phyloP scores from a whole-genome alignment of 1,140 invertebrate genomes.

The Pristionchus pacificus region DNA sequence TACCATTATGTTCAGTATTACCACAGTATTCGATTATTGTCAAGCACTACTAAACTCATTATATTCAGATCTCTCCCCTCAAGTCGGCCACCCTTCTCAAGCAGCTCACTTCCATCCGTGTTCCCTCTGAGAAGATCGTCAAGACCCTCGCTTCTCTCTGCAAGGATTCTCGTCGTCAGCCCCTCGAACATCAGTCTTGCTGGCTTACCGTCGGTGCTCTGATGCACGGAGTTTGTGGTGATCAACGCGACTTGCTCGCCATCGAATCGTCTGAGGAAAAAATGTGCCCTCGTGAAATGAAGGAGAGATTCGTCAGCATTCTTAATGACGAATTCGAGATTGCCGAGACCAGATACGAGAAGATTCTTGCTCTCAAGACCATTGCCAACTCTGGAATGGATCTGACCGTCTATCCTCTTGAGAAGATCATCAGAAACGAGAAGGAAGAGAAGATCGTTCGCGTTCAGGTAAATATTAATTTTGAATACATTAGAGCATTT shows the following conservation, averaged over 20 bases:
- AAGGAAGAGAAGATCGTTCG: conserved; percentile 38
- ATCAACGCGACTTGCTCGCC: conserved; percentile 27
- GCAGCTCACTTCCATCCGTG: conserved; percentile 30
- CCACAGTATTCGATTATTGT: no score
- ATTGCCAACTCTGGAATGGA: conserved; percentile 50
- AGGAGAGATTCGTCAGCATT: conserved; percentile 41
- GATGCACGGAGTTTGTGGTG: conserved; percentile 43
- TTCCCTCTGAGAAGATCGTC: conserved; percentile 41
- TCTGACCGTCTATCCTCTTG: conserved; percentile 36
- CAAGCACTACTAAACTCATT: no score
- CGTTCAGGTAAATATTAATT: no score
- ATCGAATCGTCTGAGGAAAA: conserved; percentile 26
- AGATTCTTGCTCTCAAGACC: conserved; percentile 46
- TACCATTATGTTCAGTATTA: conserved; percentile 18
- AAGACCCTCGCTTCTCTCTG: conserved; percentile 40
- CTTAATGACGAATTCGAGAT: conserved; percentile 37
- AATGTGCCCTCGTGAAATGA: conserved; percentile 37
- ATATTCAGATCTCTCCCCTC: conserved; percentile 32
- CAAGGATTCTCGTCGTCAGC: conserved; percentile 27
- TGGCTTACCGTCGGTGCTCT: conserved; percentile 48
- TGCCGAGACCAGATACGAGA: conserved; percentile 41
- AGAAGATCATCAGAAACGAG: conserved; percentile 44
- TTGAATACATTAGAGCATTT: no score
- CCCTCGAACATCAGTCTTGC: conserved; percentile 41
- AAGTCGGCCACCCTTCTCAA: conserved; percentile 39